Evolutionary conservation across 2,797 vertebrate species (phyloP).

Genomic region (Sphenopsis melanotis): DNA sequence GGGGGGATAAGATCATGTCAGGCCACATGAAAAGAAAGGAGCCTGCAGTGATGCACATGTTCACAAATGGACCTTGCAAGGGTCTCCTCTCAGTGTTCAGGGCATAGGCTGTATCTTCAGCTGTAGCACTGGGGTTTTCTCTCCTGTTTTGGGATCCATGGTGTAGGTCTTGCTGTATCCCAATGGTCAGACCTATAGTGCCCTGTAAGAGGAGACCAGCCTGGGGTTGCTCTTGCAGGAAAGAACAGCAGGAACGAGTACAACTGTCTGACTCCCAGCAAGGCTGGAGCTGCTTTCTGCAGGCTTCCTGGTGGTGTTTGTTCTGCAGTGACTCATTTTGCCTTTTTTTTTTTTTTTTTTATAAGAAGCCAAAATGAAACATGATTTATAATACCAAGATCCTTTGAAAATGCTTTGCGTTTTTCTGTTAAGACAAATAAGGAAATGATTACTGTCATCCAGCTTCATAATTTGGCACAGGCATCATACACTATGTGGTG

Average conservation of each 20-base stretch:
- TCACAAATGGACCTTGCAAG: background rate
- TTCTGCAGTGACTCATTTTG: background rate
- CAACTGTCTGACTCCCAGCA: background rate
- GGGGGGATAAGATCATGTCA: background rate
- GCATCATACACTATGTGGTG: background rate
- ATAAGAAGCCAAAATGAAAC: background rate
- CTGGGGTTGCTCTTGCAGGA: background rate
- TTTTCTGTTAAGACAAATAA: background rate
- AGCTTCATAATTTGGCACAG: background rate
- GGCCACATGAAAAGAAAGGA: background rate
- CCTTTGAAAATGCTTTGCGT: background rate
- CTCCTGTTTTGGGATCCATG: background rate
- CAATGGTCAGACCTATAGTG: background rate
- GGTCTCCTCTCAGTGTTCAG: background rate
- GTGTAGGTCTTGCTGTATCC: background rate
- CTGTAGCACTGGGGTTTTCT: background rate
- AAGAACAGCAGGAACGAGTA: background rate
- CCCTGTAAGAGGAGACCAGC: background rate
- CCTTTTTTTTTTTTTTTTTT: background rate
- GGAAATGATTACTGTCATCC: background rate
- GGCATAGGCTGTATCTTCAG: background rate
- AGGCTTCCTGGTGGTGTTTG: background rate
- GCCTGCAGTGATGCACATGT: fast-evolving
- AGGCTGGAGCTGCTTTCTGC: background rate
- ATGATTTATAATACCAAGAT: background rate